These are phyloP conservation scores for Tethya wilhelma DNA, from an alignment of 37 sponge, comb jelly and placozoan species.

Conservation along the genomic window DNA sequence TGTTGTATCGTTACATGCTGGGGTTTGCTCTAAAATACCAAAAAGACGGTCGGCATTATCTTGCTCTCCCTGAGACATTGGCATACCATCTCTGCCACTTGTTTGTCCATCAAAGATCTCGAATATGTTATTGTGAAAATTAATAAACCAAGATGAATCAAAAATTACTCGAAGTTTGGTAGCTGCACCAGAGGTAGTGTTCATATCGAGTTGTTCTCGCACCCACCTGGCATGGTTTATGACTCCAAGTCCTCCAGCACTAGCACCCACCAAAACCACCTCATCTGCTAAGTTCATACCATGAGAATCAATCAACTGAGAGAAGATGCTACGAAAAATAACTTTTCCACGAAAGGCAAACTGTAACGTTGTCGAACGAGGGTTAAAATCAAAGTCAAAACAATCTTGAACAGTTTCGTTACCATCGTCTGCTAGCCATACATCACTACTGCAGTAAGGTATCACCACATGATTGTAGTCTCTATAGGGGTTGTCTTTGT, in stretches of 20 bases:
- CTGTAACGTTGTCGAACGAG: conserved; percentile 21
- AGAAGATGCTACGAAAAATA: conserved; percentile 55
- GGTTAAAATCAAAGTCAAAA: conserved; percentile 15
- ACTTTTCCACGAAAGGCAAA: conserved; percentile 73
- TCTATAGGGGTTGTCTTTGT: conserved; percentile 38
- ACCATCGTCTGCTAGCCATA: conserved; percentile 49
- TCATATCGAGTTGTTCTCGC: background rate
- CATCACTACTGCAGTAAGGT: conserved; percentile 85
- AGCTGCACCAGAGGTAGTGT: background rate
- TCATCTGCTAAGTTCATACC: conserved; percentile 31
- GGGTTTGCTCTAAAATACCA: background rate
- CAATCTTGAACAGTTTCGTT: background rate
- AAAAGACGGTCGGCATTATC: background rate
- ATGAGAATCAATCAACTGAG: conserved; percentile 22
- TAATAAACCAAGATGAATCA: conserved; percentile 92
- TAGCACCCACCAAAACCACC: conserved; percentile 68
- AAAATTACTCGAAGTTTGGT: conserved; percentile 28
- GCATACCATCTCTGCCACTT: background rate
- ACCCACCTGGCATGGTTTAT: conserved; percentile 72
- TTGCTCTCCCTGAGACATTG: background rate
- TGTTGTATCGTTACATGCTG: conserved; percentile 27
- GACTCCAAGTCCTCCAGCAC: conserved; percentile 90
- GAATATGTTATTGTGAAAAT: conserved; percentile 60
- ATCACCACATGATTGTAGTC: conserved; percentile 72
- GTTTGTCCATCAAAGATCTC: background rate